A percentile compares a stretch with the other conserved stretches of the same genome.
Conservation (phyloP, 2,113 vertebrate species). For the Nansenia antarctica region DNA sequence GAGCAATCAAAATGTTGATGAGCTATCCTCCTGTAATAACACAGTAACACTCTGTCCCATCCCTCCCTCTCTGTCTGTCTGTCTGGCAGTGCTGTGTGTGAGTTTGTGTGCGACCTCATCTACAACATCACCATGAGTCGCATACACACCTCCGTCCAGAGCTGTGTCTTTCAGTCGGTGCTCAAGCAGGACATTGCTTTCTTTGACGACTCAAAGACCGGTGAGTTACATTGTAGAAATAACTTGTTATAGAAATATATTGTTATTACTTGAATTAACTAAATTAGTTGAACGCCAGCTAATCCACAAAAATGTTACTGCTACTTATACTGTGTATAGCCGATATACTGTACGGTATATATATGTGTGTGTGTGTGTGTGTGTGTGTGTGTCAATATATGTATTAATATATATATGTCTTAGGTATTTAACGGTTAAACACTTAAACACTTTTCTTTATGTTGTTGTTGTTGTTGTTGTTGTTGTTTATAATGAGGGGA, state of each 20-base stretch:
- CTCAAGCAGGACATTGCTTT: slow-evolving; percentile 77
- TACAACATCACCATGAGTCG: slow-evolving; percentile 78
- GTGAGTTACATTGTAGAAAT: slow-evolving; percentile 36
- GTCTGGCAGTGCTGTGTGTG: slow-evolving; percentile 75
- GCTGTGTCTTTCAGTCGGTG: slow-evolving; percentile 71
- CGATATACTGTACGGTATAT: too few species aligned
- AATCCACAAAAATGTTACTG: background rate
- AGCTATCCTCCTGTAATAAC: background rate
- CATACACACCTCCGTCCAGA: slow-evolving; percentile 75
- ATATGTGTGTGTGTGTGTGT: too few species aligned
- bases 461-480: too few species aligned
- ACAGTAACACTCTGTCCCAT: background rate
- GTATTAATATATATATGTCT: too few species aligned
- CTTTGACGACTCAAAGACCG: slow-evolving; percentile 66
- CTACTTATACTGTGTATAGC: background rate
- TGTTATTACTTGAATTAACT: background rate
- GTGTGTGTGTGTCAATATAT: too few species aligned
- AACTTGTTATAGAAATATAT: background rate
- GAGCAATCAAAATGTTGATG: background rate
- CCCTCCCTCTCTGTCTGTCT: slow-evolving; percentile 24
- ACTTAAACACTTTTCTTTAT: too few species aligned
- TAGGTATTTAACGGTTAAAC: too few species aligned
- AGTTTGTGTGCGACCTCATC: slow-evolving; percentile 75
- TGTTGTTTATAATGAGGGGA: too few species aligned
- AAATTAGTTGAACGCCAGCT: background rate